These are phyloP conservation scores for Eupelmus urozonus DNA, from an alignment of 2,888 invertebrate genomes.

Conservation along the genomic window DNA sequence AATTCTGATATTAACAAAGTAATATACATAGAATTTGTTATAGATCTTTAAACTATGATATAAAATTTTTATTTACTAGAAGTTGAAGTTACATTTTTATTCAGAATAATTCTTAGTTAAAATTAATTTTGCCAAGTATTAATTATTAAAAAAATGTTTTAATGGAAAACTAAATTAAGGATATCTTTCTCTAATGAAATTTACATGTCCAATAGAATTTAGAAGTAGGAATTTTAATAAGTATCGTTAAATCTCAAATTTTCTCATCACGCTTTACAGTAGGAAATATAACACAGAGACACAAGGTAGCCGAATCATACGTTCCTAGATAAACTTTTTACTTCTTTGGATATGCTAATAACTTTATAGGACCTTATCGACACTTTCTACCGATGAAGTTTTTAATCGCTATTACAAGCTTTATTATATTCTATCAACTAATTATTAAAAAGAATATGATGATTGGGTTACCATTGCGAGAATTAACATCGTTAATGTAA, in stretches of 20 bases:
- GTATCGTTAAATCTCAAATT: slow-evolving; percentile 51
- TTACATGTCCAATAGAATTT: slow-evolving; percentile 54
- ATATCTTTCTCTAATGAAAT: slow-evolving; percentile 51
- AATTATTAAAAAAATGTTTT: no score
- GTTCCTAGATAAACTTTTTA: slow-evolving; percentile 52
- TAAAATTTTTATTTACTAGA: no score
- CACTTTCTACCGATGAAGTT: slow-evolving; percentile 22
- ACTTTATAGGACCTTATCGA: slow-evolving; percentile 19
- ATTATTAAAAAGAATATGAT: slow-evolving; percentile 28
- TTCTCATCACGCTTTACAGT: slow-evolving; percentile 50
- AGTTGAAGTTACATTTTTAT: no score
- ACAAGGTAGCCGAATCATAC: slow-evolving; percentile 57
- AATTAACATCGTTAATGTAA: slow-evolving; percentile 54
- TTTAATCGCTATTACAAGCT: slow-evolving; percentile 34
- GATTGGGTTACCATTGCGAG: slow-evolving; percentile 56
- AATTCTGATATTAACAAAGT: no score
- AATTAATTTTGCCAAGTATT: no score
- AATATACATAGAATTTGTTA: no score
- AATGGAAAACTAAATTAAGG: not conserved
- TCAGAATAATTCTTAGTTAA: no score
- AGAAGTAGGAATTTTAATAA: slow-evolving; percentile 43
- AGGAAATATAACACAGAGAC: slow-evolving; percentile 40
- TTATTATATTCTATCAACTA: slow-evolving; percentile 13
- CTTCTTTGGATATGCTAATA: slow-evolving; percentile 32
- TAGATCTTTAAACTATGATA: no score